Evolutionary conservation across 2,888 invertebrate species (phyloP), one percentile per base, ranked within the genome.

Genomic region (Temnothorax ravouxi): DNA sequence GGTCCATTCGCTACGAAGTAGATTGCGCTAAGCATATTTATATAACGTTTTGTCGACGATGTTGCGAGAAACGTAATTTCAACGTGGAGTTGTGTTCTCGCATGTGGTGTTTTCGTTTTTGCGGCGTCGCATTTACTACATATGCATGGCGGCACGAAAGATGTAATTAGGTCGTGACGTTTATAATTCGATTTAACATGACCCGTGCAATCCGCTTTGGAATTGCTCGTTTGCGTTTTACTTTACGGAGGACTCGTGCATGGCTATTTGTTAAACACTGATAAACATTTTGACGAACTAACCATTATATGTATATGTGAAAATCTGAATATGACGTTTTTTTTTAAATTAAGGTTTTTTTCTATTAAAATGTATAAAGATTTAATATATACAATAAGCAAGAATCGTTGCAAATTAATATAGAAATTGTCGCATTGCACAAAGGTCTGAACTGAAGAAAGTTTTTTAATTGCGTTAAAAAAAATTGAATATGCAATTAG

Each of bases 81-180:
- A 47, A 38, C 72, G 34, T 47, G 38, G 29, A 80, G 79, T 59
- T 79, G 79, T 59, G 72, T 72, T 72, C 79, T 25, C 72, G 34
- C 59, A 59, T 38, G 59, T 80, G 47, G 72, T 72, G 79, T 80
- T 80, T 80, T 80, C 79, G 79, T 80, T 80, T 80, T 80, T 80
- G 79, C 59, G 72, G 59, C 34, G 72, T 79, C 21, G 59, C 72
- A 34, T 80, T 80, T 72, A 59, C 72, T 80, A 80, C 79, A 72
- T 72, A 80, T 80, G 79, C 79, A 80, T 80, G 72, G 59, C 56
- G 59, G 47, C 72, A 80, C 79, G 79, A 80, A 80, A 80, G 71
- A 59, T 38, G 79, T 80, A 80, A 80, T 80, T 80, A 80, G 79
- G 79, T 80, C 79, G 79, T 80, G 79, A 80, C 79, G 56, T 80